A percentile compares a stretch with the other conserved stretches of the same genome.
phyloP scores from a whole-genome alignment of 1,140 invertebrate species.

The Rhagoletis pomonella region DNA sequence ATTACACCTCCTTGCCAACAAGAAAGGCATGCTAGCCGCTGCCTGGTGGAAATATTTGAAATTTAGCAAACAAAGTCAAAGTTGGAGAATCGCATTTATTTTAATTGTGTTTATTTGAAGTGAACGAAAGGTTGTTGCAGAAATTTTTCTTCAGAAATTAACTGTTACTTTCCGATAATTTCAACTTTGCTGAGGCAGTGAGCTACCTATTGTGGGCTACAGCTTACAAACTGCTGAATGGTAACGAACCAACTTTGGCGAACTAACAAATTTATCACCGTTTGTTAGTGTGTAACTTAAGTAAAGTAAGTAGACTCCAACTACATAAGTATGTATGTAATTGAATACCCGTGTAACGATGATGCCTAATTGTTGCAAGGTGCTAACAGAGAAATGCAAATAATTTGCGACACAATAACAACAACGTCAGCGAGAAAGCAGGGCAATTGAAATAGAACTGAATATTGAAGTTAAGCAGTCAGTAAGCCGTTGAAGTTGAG shows the following conservation, averaged over 20 bases:
- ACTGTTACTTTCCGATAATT: constrained; percentile 33
- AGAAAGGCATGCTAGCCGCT: background rate
- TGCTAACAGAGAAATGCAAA: constrained; percentile 6
- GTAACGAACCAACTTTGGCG: background rate
- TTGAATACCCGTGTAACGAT: background rate
- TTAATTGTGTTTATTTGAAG: constrained; percentile 45
- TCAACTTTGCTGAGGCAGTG: background rate
- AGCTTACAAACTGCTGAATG: background rate
- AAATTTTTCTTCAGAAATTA: constrained; percentile 30
- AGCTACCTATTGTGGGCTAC: background rate
- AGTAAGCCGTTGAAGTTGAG: background rate
- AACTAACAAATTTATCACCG: background rate
- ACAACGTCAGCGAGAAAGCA: background rate
- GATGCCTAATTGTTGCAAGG: background rate
- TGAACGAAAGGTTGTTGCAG: background rate
- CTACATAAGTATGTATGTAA: background rate
- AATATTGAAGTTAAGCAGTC: background rate
- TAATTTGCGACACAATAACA: background rate
- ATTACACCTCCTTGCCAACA: background rate
- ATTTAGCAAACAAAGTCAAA: constrained; percentile 29
- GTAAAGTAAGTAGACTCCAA: too few species aligned
- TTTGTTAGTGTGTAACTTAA: too few species aligned
- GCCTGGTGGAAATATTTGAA: background rate
- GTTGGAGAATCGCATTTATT: constrained; percentile 23
- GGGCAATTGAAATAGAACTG: background rate